Conservation (phyloP, 2,113 vertebrate genomes). For the Cromileptes altivelis region DNA sequence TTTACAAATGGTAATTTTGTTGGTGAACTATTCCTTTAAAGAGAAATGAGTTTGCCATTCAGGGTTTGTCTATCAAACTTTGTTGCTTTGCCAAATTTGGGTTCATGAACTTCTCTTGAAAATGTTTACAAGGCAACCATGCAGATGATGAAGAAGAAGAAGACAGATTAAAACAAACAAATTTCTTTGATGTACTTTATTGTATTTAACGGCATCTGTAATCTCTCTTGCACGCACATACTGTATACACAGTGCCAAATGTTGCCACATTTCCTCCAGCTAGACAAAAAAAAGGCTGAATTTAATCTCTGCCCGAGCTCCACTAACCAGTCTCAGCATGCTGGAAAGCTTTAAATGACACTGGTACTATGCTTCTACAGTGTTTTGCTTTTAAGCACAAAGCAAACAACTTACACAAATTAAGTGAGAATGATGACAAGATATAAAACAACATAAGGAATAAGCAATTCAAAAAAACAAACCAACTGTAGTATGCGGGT, state of each 20-base stretch:
- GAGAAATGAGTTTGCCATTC: background rate
- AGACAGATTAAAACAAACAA: too few relatives aligned
- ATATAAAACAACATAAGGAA: background rate
- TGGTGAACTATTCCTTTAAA: background rate
- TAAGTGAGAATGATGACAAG: background rate
- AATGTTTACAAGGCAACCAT: background rate
- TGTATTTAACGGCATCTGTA: too few relatives aligned
- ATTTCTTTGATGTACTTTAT: too few relatives aligned
- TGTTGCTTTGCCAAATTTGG: background rate
- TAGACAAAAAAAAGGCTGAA: too few relatives aligned
- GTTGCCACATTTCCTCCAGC: too few relatives aligned
- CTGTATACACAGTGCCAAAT: too few relatives aligned
- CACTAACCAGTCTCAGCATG: slow-evolving; percentile 1
- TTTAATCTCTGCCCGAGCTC: background rate
- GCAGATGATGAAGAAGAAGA: background rate
- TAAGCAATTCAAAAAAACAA: background rate
- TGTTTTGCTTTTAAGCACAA: too few relatives aligned
- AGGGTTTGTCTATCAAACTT: background rate
- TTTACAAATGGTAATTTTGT: too few relatives aligned
- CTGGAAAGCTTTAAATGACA: background rate
- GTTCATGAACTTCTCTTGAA: background rate
- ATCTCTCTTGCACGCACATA: too few relatives aligned
- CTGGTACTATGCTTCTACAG: background rate
- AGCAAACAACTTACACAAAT: background rate
- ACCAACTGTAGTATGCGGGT: background rate